Conservation (phyloP, 2,113 vertebrate genomes). For the Pangasianodon hypophthalmus region DNA sequence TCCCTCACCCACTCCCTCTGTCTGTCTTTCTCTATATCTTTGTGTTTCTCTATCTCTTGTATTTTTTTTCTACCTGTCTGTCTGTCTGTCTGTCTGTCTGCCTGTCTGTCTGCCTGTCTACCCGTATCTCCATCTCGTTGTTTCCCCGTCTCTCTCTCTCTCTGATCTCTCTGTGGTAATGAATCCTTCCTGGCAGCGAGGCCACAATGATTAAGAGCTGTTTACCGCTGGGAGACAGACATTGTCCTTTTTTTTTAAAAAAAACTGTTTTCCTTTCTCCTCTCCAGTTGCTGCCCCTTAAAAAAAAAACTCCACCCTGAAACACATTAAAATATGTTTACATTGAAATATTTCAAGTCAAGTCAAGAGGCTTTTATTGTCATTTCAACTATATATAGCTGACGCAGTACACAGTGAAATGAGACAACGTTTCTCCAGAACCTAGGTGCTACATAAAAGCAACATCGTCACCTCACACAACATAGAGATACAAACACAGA, state of each 20-base stretch:
- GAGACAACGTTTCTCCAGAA: too few species aligned
- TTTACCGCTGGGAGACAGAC: slow-evolving; percentile 55
- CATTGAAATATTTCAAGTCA: not conserved
- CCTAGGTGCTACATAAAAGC: too few species aligned
- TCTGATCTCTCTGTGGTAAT: slow-evolving; percentile 41
- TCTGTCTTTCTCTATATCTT: not conserved
- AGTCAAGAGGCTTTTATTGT: too few species aligned
- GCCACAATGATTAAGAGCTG: slow-evolving; percentile 46
- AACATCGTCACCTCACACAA: too few species aligned
- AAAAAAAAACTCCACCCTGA: not conserved
- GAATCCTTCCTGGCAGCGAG: slow-evolving; percentile 39
- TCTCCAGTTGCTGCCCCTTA: slow-evolving; percentile 4
- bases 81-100: not conserved
- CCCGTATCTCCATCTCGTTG: not conserved
- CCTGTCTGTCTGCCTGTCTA: not conserved
- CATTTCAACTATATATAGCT: too few species aligned
- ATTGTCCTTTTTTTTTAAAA: slow-evolving; percentile 49
- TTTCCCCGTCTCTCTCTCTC: not conserved
- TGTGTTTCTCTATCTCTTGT: not conserved
- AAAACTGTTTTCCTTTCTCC: slow-evolving; percentile 4
- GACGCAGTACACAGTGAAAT: too few species aligned
- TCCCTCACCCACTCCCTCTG: slow-evolving; percentile 6
- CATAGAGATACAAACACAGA: too few species aligned
- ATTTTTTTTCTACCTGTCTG: slow-evolving; percentile 44
- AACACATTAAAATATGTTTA: not conserved